Evolutionary conservation across 2,797 vertebrate genomes (phyloP).

Genomic region (Meda fulgida): DNA sequence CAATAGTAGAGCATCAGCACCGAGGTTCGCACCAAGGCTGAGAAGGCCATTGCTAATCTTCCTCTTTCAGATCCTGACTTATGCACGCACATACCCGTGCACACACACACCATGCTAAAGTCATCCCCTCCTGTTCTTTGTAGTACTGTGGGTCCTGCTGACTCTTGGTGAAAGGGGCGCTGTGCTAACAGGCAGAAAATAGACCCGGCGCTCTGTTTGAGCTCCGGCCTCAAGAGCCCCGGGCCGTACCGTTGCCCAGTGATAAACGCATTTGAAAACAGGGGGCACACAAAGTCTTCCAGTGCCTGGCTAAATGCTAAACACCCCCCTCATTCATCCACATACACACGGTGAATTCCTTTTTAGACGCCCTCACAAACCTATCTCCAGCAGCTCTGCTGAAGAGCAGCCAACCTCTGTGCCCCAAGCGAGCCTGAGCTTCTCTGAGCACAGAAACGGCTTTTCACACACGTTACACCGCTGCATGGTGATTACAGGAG

Average conservation of each 20-base stretch:
- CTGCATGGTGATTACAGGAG: slow-evolving; percentile 16
- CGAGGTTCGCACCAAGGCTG: slow-evolving; percentile 45
- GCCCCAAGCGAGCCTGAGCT: background rate
- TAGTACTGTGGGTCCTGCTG: slow-evolving; percentile 59
- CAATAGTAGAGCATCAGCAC: slow-evolving; percentile 54
- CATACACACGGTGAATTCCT: slow-evolving; percentile 34
- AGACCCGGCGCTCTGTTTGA: slow-evolving; percentile 68
- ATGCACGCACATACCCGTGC: background rate
- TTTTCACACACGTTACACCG: slow-evolving; percentile 15
- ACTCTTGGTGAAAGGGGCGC: slow-evolving; percentile 56
- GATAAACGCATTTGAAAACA: slow-evolving; percentile 59
- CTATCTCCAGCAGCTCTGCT: slow-evolving; percentile 43
- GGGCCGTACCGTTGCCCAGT: slow-evolving; percentile 48
- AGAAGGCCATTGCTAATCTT: slow-evolving; percentile 56
- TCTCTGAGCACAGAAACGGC: background rate
- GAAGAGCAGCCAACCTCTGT: slow-evolving; percentile 11
- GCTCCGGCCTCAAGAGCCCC: slow-evolving; percentile 44
- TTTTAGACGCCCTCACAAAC: slow-evolving; percentile 42
- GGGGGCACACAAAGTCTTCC: slow-evolving; percentile 47
- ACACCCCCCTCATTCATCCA: slow-evolving; percentile 49
- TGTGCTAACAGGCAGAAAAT: slow-evolving; percentile 80
- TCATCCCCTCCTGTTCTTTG: slow-evolving; percentile 54
- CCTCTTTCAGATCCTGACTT: slow-evolving; percentile 51
- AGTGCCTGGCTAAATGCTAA: slow-evolving; percentile 60
- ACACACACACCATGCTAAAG: slow-evolving; percentile 46